phyloP scores from a whole-genome alignment of 1,140 invertebrate genomes.

The Bemisia tabaci region DNA sequence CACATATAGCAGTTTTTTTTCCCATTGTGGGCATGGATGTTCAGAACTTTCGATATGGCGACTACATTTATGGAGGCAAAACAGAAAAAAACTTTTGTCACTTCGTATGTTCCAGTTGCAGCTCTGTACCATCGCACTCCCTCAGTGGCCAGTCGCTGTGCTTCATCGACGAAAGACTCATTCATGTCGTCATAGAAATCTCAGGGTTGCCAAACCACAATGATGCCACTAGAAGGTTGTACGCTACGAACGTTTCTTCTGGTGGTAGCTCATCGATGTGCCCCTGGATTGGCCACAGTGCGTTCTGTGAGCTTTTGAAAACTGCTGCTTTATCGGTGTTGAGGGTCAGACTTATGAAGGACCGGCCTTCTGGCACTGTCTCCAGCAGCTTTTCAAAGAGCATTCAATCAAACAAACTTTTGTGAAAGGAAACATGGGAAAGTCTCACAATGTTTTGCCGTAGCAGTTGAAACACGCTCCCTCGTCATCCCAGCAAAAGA shows the following conservation, averaged over 20 bases:
- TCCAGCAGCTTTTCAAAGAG: too few relatives aligned
- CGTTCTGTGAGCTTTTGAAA: background rate
- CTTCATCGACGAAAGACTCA: background rate
- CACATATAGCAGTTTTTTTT: background rate
- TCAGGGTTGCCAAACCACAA: background rate
- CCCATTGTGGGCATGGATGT: background rate
- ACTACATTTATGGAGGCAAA: background rate
- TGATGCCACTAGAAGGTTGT: background rate
- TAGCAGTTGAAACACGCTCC: too few relatives aligned
- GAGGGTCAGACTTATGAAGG: background rate
- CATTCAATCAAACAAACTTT: too few relatives aligned
- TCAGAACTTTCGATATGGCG: background rate
- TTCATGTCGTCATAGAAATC: background rate
- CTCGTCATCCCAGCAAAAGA: too few relatives aligned
- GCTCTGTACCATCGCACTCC: background rate
- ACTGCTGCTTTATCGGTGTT: background rate
- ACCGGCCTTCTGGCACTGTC: background rate
- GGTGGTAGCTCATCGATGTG: background rate
- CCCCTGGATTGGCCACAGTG: background rate
- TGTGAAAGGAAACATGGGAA: too few relatives aligned
- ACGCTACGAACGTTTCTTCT: background rate
- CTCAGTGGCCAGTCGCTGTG: background rate
- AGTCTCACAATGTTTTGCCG: too few relatives aligned
- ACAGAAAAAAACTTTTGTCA: background rate
- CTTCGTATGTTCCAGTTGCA: background rate